Conservation (phyloP, 35 echinoderm and acorn worm genomes). For the Lytechinus pictus region DNA sequence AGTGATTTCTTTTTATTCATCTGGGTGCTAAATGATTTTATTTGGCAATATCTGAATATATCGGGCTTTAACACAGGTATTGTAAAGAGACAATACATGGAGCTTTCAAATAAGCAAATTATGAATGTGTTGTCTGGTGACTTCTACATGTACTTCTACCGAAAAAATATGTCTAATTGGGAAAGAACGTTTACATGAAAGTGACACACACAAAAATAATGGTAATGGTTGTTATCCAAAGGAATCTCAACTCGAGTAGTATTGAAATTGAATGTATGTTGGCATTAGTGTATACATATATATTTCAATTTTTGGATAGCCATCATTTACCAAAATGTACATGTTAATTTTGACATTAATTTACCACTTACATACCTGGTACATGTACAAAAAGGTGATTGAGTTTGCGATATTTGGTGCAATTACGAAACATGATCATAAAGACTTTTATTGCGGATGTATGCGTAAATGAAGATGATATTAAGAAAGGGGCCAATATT, state of each 20-base stretch:
- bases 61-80: background rate
- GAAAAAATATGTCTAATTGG: background rate
- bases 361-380: background rate
- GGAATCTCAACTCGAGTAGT: background rate
- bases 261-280: background rate
- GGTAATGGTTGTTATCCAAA: background rate
- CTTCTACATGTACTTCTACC: too few relatives aligned
- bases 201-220: background rate
- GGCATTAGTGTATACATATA: background rate
- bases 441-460: background rate
- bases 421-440: background rate
- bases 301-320: background rate
- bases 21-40: background rate
- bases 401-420: background rate
- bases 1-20: background rate
- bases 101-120: background rate
- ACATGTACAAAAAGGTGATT: background rate
- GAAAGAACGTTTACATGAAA: background rate
- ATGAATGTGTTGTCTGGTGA: background rate
- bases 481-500: background rate
- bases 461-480: background rate
- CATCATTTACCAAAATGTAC: background rate
- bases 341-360: background rate
- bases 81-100: background rate
- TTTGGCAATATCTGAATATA: background rate